A percentile compares a stretch with the other conserved stretches of the same genome.
Conservation (phyloP, 2,113 vertebrate genomes). For the Felis chaus region DNA sequence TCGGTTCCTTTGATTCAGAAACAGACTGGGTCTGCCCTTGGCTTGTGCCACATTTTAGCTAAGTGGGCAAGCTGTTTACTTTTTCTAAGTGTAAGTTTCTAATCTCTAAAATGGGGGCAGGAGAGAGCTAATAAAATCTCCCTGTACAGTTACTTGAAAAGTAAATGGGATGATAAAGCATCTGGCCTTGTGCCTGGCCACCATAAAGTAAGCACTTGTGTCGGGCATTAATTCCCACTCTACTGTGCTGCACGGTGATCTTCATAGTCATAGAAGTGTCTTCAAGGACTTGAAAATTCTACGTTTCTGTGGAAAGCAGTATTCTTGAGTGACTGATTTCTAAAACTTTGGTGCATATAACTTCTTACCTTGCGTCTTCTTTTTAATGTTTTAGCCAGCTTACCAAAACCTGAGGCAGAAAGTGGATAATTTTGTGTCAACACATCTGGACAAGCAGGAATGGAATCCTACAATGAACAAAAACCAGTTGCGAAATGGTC, state of each 20-base stretch:
- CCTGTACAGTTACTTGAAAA: background rate
- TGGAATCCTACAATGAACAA: slow-evolving; percentile 99
- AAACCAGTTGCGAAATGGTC: slow-evolving; percentile 95
- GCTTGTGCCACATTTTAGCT: background rate
- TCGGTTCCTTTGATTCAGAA: background rate
- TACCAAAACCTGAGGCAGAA: slow-evolving; percentile 98
- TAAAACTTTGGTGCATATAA: background rate
- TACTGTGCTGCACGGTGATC: accelerated
- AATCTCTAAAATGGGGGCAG: background rate
- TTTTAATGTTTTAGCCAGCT: slow-evolving; percentile 88
- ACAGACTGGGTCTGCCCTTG: background rate
- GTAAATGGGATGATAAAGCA: background rate
- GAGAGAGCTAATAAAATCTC: background rate
- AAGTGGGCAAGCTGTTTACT: background rate
- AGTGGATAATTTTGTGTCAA: slow-evolving; percentile 97
- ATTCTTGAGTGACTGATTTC: background rate
- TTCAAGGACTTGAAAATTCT: background rate
- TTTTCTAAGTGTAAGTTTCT: background rate
- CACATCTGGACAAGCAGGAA: slow-evolving; percentile 95
- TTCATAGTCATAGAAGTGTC: background rate
- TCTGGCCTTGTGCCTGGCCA: background rate
- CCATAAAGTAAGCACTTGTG: accelerated
- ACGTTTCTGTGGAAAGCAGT: background rate
- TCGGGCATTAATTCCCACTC: accelerated
- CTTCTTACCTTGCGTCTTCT: slow-evolving; percentile 28